Evolutionary conservation across 1,140 invertebrate genomes (phyloP).

Genomic region (Chironomus striatipennis): DNA sequence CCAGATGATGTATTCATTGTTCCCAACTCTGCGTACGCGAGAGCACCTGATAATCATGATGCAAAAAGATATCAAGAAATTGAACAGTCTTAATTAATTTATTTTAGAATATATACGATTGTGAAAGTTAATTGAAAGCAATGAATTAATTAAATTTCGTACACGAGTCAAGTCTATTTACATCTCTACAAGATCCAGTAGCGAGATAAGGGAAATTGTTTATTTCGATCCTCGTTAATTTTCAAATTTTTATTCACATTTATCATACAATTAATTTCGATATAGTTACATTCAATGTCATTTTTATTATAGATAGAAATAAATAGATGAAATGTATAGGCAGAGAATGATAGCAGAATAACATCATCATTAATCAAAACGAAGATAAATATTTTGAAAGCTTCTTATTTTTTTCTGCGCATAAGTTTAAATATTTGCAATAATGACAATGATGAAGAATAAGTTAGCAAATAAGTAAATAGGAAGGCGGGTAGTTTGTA

Average conservation of each 20-base stretch:
- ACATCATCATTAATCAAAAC: too few species aligned
- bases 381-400: too few species aligned
- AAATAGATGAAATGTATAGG: not conserved
- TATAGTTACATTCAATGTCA: not conserved
- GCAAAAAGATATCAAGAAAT: constrained; percentile 26
- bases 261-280: not conserved
- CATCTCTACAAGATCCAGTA: not conserved
- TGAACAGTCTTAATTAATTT: not conserved
- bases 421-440: too few species aligned
- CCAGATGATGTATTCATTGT: constrained; percentile 90
- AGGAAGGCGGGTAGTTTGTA: too few species aligned
- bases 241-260: too few species aligned
- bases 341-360: too few species aligned
- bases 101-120: not conserved
- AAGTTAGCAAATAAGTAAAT: too few species aligned
- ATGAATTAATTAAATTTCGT: not conserved
- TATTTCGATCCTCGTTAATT: too few species aligned
- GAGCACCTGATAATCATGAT: constrained; percentile 64
- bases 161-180: not conserved
- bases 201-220: too few species aligned
- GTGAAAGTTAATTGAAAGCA: not conserved
- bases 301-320: too few species aligned
- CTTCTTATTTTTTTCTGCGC: too few species aligned
- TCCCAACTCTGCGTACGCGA: constrained; percentile 87
- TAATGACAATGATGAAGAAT: too few species aligned